These are phyloP conservation scores for Leptosomus discolor DNA, from an alignment of 2,113 vertebrate species.

Conservation along the genomic window DNA sequence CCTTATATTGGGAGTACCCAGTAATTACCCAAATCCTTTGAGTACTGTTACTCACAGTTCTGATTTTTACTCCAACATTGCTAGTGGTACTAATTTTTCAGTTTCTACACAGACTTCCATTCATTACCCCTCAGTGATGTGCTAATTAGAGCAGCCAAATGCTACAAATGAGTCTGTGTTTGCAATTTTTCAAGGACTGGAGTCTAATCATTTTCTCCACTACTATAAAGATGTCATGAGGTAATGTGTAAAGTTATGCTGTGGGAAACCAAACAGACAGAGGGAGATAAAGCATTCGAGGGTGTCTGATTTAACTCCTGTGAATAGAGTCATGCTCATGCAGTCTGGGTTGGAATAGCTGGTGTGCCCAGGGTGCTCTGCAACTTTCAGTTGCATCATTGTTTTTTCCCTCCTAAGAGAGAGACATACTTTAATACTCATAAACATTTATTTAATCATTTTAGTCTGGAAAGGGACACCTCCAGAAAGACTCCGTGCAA, in stretches of 20 bases:
- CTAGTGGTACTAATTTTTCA: conserved; percentile 56
- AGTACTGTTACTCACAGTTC: conserved; percentile 53
- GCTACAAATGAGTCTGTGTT: conserved; percentile 57
- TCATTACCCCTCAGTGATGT: conserved; percentile 63
- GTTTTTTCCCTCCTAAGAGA: neutral
- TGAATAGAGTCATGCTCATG: neutral
- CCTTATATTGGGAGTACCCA: conserved; percentile 41
- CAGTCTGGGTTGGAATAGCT: neutral
- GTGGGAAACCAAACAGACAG: conserved; percentile 43
- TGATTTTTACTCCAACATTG: conserved; percentile 60
- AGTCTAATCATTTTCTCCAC: conserved; percentile 34
- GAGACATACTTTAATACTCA: neutral
- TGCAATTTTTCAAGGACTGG: conserved; percentile 31
- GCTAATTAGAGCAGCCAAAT: conserved; percentile 62
- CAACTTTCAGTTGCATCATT: neutral
- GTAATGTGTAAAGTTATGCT: conserved; percentile 46
- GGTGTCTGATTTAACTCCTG: conserved; percentile 47
- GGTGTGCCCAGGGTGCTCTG: neutral
- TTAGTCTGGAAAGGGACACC: neutral
- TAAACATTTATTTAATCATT: conserved; percentile 7
- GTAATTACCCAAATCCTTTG: conserved; percentile 53
- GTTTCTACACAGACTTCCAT: conserved; percentile 58
- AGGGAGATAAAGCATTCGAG: conserved; percentile 35
- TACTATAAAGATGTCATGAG: conserved; percentile 46
- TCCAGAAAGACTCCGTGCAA: neutral